Percentiles rank a stretch among this genome's conserved stretches.
phyloP scores from a whole-genome alignment of 1,140 invertebrate genomes.

The Drosophila kohkoa region DNA sequence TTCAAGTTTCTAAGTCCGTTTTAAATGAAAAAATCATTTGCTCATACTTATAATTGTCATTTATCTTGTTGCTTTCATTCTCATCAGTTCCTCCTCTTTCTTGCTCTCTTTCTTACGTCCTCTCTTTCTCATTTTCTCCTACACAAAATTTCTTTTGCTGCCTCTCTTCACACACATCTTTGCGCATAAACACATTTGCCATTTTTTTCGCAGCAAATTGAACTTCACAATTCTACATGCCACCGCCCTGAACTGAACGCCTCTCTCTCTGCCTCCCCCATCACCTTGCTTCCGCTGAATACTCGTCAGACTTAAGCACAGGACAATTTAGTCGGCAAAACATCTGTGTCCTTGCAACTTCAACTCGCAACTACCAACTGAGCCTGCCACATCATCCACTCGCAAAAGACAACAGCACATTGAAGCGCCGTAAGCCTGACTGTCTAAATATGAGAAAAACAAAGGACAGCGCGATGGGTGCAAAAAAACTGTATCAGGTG shows the following conservation, averaged over 20 bases:
- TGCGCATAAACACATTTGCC: conserved; percentile 76
- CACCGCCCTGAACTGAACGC: neutral
- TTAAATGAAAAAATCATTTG: neutral
- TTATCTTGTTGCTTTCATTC: neutral
- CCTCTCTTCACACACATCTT: conserved; percentile 63
- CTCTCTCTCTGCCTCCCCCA: neutral
- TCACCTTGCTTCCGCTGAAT: neutral
- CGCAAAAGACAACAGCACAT: conserved; percentile 47
- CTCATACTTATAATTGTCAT: neutral
- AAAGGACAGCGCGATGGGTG: conserved; percentile 10
- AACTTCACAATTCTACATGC: conserved; percentile 44
- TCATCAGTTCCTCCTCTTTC: neutral
- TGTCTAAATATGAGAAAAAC: conserved; percentile 29
- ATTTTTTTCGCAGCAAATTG: conserved; percentile 77
- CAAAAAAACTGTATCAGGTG: conserved; percentile 36
- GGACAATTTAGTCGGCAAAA: conserved; percentile 67
- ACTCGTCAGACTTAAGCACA: conserved; percentile 51
- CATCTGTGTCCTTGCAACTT: conserved; percentile 61
- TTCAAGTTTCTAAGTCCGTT: too few relatives aligned
- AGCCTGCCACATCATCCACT: conserved; percentile 48
- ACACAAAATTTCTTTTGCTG: neutral
- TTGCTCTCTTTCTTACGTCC: neutral
- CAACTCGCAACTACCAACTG: conserved; percentile 62
- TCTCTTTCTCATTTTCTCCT: neutral
- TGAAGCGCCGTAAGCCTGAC: conserved; percentile 52